Evolutionary conservation across 2,113 vertebrate genomes (phyloP).

Genomic region (Cyprinodon brontotheroides): DNA sequence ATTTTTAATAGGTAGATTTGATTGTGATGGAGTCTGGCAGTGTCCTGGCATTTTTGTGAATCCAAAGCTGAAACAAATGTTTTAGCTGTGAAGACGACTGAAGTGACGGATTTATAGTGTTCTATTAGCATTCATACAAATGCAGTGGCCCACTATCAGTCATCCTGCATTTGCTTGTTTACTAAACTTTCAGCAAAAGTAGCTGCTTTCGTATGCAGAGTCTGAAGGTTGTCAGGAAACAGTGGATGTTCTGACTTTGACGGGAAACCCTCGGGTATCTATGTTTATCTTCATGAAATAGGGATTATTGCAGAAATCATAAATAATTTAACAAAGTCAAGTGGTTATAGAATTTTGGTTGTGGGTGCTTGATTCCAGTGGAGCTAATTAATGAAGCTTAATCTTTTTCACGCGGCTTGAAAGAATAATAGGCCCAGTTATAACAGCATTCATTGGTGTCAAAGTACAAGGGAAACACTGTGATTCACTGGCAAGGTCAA

Average conservation of each 20-base stretch:
- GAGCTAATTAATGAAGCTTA: constrained; percentile 36
- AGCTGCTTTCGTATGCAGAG: background rate
- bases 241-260: background rate
- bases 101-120: background rate
- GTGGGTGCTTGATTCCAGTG: constrained; percentile 18
- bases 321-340: constrained; percentile 6
- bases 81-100: constrained; percentile 3
- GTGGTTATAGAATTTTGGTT: constrained; percentile 2
- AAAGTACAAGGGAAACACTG: constrained; percentile 11
- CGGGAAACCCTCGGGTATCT: background rate
- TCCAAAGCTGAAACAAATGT: constrained; percentile 22
- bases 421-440: constrained; percentile 10
- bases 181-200: background rate
- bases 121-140: constrained; percentile 9
- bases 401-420: constrained; percentile 21
- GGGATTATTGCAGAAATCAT: constrained; percentile 8
- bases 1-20: constrained; percentile 25
- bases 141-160: constrained; percentile 1
- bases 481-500: constrained; percentile 37
- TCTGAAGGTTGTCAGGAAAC: background rate
- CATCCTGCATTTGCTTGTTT: background rate
- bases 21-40: background rate
- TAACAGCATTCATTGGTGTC: constrained; percentile 19
- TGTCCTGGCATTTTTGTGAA: background rate
- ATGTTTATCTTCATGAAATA: background rate